A percentile compares a stretch with the other conserved stretches of the same genome.
Evolutionary conservation across 2,113 vertebrate species (phyloP).

Genomic region (Antennarius striatus): DNA sequence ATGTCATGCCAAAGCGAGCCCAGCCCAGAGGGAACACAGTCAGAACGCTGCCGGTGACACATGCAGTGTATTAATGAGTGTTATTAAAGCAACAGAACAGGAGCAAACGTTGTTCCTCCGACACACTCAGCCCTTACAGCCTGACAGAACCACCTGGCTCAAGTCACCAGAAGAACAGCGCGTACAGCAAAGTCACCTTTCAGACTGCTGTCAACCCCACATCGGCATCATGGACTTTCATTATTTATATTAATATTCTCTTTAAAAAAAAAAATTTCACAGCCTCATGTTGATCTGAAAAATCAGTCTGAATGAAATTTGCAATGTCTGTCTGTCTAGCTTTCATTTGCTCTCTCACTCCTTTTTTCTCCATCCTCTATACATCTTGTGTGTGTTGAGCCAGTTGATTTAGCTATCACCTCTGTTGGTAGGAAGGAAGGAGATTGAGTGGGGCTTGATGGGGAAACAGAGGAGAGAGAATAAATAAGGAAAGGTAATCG

Average conservation of each 20-base stretch:
- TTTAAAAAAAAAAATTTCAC: conserved; percentile 8
- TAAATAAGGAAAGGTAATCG: conserved; percentile 67
- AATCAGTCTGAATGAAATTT: not conserved
- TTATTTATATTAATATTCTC: conserved; percentile 6
- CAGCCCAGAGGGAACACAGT: conserved; percentile 55
- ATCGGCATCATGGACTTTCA: conserved; percentile 15
- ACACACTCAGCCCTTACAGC: conserved; percentile 51
- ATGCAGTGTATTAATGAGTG: conserved; percentile 69
- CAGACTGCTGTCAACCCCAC: conserved; percentile 21
- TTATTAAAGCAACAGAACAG: conserved; percentile 65
- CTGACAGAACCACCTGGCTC: conserved; percentile 65
- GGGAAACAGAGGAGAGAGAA: conserved; percentile 66
- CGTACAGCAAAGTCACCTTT: conserved; percentile 56
- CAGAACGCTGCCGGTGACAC: conserved; percentile 57
- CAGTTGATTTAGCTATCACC: conserved; percentile 67
- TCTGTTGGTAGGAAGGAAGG: conserved; percentile 9
- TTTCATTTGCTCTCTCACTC: not conserved
- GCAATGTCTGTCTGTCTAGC: not conserved
- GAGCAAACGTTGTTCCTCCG: conserved; percentile 56
- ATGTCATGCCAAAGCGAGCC: conserved; percentile 49
- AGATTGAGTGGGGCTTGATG: conserved; percentile 55
- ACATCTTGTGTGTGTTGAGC: conserved; percentile 26
- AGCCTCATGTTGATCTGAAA: conserved; percentile 9
- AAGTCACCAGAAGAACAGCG: conserved; percentile 47
- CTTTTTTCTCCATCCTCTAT: conserved; percentile 1